phyloP scores from a whole-genome alignment of 2,888 invertebrate genomes.

The Ornithoptera alexandrae region DNA sequence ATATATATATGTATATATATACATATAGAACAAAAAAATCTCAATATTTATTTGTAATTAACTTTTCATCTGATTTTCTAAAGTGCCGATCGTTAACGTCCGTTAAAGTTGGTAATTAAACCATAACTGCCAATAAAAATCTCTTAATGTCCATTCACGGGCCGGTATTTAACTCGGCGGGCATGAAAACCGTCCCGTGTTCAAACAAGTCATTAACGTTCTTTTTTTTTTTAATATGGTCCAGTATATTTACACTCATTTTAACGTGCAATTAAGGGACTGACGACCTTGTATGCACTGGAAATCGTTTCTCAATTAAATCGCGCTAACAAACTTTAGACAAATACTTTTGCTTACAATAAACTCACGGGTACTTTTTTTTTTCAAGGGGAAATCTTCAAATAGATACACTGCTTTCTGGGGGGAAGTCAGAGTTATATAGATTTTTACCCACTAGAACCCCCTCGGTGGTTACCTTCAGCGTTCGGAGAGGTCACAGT shows the following conservation, averaged over 20 bases:
- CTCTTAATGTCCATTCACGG: slow-evolving; percentile 10
- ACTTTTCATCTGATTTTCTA: background rate
- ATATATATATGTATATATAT: no score
- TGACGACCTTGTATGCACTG: background rate
- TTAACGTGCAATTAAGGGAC: background rate
- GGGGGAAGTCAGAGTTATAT: no score
- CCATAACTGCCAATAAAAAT: slow-evolving; percentile 15
- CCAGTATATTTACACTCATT: background rate
- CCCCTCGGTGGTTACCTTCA: no score
- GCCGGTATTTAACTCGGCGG: slow-evolving; percentile 5
- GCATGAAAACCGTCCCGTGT: slow-evolving; percentile 8
- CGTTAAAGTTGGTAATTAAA: slow-evolving; percentile 17
- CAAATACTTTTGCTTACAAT: background rate
- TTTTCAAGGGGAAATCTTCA: no score
- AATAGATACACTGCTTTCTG: no score
- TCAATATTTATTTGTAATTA: background rate
- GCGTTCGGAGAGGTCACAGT: no score
- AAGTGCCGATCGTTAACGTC: background rate
- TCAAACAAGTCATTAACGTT: slow-evolving; percentile 10
- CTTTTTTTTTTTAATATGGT: slow-evolving; percentile 6
- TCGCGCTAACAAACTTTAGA: background rate
- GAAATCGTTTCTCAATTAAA: background rate
- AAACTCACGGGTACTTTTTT: background rate
- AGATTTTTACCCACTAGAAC: no score
- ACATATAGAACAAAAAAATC: no score